Percentiles rank a stretch among this genome's conserved stretches.
phyloP scores from a whole-genome alignment of 2,888 invertebrate genomes.

The Lymantria dispar region DNA sequence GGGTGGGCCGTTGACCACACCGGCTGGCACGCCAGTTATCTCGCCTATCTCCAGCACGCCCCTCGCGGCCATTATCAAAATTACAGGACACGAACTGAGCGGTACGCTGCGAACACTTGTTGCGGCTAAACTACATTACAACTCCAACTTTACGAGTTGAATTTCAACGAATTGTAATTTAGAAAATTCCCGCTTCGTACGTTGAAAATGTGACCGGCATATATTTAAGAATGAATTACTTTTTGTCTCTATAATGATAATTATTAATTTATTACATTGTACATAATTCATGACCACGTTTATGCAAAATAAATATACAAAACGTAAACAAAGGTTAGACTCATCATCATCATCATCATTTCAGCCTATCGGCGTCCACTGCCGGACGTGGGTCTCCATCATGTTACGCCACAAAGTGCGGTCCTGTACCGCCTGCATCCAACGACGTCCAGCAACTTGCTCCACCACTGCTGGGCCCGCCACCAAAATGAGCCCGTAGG shows the following conservation, averaged over 20 bases:
- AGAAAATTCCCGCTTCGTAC: constrained; percentile 6
- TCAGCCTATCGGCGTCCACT: no score
- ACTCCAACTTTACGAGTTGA: constrained; percentile 25
- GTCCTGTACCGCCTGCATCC: no score
- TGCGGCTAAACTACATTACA: constrained; percentile 32
- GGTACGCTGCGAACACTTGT: constrained; percentile 34
- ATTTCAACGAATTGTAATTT: constrained; percentile 33
- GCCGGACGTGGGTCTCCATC: no score
- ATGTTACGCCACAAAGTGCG: no score
- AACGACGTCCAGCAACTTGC: no score
- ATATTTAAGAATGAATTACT: constrained; percentile 11
- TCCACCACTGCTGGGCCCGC: no score
- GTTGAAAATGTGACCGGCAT: constrained; percentile 12
- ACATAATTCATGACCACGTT: no score
- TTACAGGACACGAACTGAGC: constrained; percentile 43
- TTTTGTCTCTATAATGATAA: background rate
- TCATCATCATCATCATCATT: no score
- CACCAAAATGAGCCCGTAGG: no score
- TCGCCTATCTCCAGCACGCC: constrained; percentile 49
- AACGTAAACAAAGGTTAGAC: no score
- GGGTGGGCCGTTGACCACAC: constrained; percentile 19
- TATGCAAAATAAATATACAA: no score
- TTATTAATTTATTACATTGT: no score
- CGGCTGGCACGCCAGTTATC: constrained; percentile 37
- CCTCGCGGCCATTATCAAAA: constrained; percentile 60